These are phyloP conservation scores for Orthosia gothica DNA, from an alignment of 2,888 invertebrate species.

Conservation along the genomic window DNA sequence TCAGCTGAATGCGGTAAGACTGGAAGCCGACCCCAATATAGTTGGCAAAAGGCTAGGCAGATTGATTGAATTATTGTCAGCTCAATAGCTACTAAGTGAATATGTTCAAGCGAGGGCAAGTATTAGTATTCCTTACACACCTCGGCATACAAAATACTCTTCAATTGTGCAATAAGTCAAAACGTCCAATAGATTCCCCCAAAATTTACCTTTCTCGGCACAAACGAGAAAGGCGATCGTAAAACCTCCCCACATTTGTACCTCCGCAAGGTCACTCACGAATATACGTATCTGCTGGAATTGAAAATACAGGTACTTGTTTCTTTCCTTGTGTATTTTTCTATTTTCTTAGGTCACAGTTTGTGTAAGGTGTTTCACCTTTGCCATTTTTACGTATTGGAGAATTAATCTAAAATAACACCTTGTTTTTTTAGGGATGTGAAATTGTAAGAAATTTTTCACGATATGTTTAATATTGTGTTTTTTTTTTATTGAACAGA, in stretches of 20 bases:
- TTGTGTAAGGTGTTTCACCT: constrained; percentile 52
- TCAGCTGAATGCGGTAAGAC: too few species aligned
- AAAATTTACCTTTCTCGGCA: constrained; percentile 82
- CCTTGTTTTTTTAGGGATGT: constrained; percentile 23
- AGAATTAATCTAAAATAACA: constrained; percentile 44
- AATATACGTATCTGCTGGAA: constrained; percentile 79
- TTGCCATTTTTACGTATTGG: constrained; percentile 37
- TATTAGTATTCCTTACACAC: constrained; percentile 41
- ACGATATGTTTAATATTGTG: background rate
- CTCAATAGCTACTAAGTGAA: constrained; percentile 12
- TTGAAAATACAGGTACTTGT: constrained; percentile 78
- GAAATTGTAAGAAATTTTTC: background rate
- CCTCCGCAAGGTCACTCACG: constrained; percentile 81
- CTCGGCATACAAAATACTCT: constrained; percentile 69
- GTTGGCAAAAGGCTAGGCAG: too few species aligned
- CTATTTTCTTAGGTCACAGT: constrained; percentile 62
- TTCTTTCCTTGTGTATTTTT: constrained; percentile 63
- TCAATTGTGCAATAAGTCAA: constrained; percentile 82
- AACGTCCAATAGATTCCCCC: constrained; percentile 81
- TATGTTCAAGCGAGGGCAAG: background rate
- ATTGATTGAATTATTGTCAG: too few species aligned
- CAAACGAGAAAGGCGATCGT: constrained; percentile 81
- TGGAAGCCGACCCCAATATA: too few species aligned
- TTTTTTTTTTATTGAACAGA: background rate
- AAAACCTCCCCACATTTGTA: constrained; percentile 82